Conservation (phyloP, 1,140 invertebrate species). For the Globodera ellingtonae region DNA sequence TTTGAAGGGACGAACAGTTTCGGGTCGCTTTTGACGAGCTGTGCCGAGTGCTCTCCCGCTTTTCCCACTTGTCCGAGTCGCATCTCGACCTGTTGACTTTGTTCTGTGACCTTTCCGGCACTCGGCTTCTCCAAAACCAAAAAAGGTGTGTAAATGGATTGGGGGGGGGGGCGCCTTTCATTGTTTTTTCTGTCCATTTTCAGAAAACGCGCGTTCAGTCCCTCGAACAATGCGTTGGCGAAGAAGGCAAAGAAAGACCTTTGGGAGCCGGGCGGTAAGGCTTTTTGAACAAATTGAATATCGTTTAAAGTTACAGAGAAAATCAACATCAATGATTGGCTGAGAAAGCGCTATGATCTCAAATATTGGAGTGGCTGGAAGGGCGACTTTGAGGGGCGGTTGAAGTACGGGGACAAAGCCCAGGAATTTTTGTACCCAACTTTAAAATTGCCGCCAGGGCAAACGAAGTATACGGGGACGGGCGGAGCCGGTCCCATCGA, state of each 20-base stretch:
- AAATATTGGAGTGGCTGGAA: slow-evolving; percentile 21
- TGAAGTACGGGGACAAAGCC: slow-evolving; percentile 34
- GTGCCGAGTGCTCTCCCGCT: slow-evolving; percentile 27
- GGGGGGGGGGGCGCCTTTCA: not conserved
- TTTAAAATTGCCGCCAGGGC: slow-evolving; percentile 28
- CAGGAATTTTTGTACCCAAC: slow-evolving; percentile 28
- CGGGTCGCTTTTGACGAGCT: slow-evolving; percentile 34
- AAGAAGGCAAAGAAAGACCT: not conserved
- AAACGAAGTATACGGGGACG: slow-evolving; percentile 12
- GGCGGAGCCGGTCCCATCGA: slow-evolving; percentile 26
- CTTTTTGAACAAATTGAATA: not conserved
- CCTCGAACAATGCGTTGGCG: not conserved
- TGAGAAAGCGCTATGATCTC: slow-evolving; percentile 17
- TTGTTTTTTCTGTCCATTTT: not conserved
- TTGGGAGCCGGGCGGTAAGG: slow-evolving; percentile 13
- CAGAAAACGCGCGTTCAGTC: not conserved
- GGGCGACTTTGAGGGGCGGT: slow-evolving; percentile 30
- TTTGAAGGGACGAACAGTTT: slow-evolving; percentile 30
- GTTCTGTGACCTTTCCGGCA: slow-evolving; percentile 27
- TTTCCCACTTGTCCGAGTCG: slow-evolving; percentile 11
- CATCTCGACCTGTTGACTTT: slow-evolving; percentile 12
- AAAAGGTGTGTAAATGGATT: not conserved
- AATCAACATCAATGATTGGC: slow-evolving; percentile 23
- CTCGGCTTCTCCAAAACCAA: not conserved
- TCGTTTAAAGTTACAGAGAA: not conserved